Base-by-base conservation (phyloP, 2,888 invertebrate species). In the Acronicta aceris region DNA sequence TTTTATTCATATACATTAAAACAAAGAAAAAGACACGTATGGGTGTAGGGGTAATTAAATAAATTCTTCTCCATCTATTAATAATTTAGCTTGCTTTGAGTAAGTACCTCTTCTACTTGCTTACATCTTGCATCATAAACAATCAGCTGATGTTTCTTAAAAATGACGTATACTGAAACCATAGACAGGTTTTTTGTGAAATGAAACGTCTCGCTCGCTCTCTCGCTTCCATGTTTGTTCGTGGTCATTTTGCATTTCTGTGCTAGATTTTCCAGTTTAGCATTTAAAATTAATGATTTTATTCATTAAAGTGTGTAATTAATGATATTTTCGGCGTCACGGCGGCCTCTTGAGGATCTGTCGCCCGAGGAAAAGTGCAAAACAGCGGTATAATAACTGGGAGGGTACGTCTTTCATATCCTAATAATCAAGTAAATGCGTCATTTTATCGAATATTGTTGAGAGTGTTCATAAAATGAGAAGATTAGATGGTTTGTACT, bases 201-300 rank as follows among this genome's bases (percentile, higher is more conserved):
- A 81, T 85, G 84, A 89, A 89, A 89, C 88, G 84, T 92, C 91
- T 90, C 79, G 88, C 86, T 89, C 86, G 86, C 89, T 89, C 90
- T 89, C 89, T 89, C 87, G 90, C 93, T 92, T 94, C 95, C 94
- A 95, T 95, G 95, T 94, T 95, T 94, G 93, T 94, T 94, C 95
- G 93, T 93, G 90, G 91, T 93, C 90, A 92, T 92, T 94, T 92
- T 88, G 89, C 91, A 90, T 91, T 92, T 92, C 88, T 90, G 90
- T 90, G 89, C 88, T 93, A 93, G 87, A 91, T 91, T 93, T 93
- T 92, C 89, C 87, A 90, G 88, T 90, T 91, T 89, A 89, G 80
- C 86, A 81, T 87, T 86, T 86, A 85, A 83, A 88, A 89, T 91
- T 91, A 88, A 87, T 92, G 92, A 86, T 92, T 89, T 85, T 86